phyloP scores from a whole-genome alignment of 1,140 invertebrate species.

The Tetragnatha versicolor region DNA sequence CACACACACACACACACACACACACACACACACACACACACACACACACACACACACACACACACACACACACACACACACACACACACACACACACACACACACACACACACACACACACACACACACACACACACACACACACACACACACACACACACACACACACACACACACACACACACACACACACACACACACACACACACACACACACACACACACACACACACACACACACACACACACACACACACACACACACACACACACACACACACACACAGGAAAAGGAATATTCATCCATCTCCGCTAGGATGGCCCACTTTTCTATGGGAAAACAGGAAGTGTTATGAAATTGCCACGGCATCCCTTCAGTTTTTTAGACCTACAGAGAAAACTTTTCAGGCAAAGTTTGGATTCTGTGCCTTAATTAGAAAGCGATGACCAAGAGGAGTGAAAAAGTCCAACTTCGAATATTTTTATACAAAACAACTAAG shows the following conservation, averaged over 20 bases:
- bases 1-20: background rate
- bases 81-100: background rate
- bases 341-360: too few relatives aligned
- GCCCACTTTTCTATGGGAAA: too few relatives aligned
- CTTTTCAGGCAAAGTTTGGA: too few relatives aligned
- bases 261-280: background rate
- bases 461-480: too few relatives aligned
- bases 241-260: background rate
- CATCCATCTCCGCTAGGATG: too few relatives aligned
- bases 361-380: too few relatives aligned
- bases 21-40: background rate
- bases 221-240: background rate
- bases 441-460: too few relatives aligned
- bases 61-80: background rate
- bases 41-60: background rate
- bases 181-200: background rate
- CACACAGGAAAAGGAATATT: background rate
- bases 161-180: background rate
- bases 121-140: background rate
- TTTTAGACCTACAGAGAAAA: too few relatives aligned
- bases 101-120: background rate
- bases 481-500: too few relatives aligned
- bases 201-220: background rate
- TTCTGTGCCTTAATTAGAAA: too few relatives aligned
- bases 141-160: background rate